phyloP scores from a whole-genome alignment of 2,113 vertebrate species.

The Ptychochromis oligacanthus region DNA sequence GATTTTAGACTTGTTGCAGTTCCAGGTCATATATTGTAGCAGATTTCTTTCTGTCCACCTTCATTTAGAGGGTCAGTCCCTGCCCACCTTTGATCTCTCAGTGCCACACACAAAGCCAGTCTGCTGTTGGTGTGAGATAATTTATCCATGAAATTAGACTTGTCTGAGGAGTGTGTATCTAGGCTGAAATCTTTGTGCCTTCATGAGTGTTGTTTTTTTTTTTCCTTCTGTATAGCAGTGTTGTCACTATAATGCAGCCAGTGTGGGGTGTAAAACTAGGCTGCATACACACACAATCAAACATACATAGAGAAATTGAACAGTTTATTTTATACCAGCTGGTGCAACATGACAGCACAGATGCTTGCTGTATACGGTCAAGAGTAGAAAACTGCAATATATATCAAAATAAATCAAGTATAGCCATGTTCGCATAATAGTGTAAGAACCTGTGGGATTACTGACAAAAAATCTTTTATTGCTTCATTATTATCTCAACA shows the following conservation, averaged over 20 bases:
- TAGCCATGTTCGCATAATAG: not conserved
- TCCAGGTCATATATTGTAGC: not conserved
- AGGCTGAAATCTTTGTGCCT: not conserved
- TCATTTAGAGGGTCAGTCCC: not conserved
- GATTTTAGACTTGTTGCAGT: not conserved
- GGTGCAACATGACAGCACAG: slow-evolving; percentile 19
- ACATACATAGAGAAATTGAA: not conserved
- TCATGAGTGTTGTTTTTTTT: not conserved
- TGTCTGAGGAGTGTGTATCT: not conserved
- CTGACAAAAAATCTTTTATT: not conserved
- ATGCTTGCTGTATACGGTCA: slow-evolving; percentile 15
- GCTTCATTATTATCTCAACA: not conserved
- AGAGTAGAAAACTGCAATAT: not conserved
- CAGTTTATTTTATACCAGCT: slow-evolving; percentile 22
- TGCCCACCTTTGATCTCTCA: not conserved
- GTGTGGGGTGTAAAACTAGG: slow-evolving; percentile 10
- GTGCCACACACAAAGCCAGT: not conserved
- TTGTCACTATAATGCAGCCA: not conserved
- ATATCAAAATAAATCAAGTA: slow-evolving; percentile 11
- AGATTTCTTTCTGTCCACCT: not conserved
- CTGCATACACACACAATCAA: not conserved
- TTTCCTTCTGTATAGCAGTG: not conserved
- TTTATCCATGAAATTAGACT: not conserved
- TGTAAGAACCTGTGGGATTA: not conserved
- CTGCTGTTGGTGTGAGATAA: not conserved